Percentiles rank a stretch among this genome's conserved stretches.
Evolutionary conservation across 2,888 invertebrate genomes (phyloP).

Genomic region (Microplitis manilae): DNA sequence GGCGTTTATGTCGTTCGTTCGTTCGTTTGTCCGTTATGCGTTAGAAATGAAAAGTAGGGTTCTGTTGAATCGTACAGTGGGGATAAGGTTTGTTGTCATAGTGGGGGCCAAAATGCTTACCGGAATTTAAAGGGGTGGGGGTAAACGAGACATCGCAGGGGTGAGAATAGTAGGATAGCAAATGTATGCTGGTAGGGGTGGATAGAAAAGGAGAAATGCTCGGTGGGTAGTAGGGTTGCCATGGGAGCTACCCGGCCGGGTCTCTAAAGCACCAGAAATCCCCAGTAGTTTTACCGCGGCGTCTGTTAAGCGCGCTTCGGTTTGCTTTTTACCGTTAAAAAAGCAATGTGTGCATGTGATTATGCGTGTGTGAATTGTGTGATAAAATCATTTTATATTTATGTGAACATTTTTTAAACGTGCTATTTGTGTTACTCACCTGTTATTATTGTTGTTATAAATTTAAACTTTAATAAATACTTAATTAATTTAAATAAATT

Average conservation of each 20-base stretch:
- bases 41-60: not conserved
- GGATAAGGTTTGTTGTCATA: not conserved
- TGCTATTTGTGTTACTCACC: not conserved
- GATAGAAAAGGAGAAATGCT: conserved; percentile 50
- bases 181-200: conserved; percentile 38
- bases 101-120: not conserved
- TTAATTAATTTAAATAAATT: not conserved
- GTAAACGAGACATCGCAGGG: conserved; percentile 20
- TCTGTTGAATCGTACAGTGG: not conserved
- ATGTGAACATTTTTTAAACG: not conserved
- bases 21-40: not conserved
- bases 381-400: not conserved
- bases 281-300: conserved; percentile 68
- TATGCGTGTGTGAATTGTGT: conserved; percentile 31
- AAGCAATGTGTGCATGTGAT: conserved; percentile 45
- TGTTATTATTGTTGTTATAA: no score
- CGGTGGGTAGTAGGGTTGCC: conserved; percentile 61
- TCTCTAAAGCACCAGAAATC: conserved; percentile 56
- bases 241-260: conserved; percentile 71
- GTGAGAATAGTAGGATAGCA: conserved; percentile 7
- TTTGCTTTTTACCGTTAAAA: conserved; percentile 41
- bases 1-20: conserved; percentile 38
- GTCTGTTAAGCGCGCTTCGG: conserved; percentile 61
- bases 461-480: no score
- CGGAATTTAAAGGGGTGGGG: not conserved